Percentiles rank a stretch among this genome's conserved stretches.
Conservation (phyloP, 2,888 invertebrate species). For the Amblyjoppa fuscipennis region DNA sequence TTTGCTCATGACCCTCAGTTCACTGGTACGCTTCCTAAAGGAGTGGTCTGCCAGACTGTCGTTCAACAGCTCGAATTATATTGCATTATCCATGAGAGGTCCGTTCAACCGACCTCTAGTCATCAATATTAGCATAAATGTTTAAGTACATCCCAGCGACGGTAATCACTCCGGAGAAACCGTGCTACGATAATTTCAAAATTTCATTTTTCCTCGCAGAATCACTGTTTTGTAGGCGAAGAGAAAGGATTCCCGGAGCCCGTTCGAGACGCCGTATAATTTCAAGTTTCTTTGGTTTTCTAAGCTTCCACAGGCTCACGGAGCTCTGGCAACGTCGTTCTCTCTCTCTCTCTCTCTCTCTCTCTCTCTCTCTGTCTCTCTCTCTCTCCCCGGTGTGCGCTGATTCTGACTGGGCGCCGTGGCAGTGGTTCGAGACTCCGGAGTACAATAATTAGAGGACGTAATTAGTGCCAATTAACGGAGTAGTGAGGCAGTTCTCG, state of each 20-base stretch:
- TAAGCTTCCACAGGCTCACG: constrained; percentile 32
- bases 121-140: neutral
- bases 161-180: neutral
- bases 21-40: neutral
- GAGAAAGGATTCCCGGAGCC: constrained; percentile 20
- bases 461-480: constrained; percentile 81
- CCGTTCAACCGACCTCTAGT: neutral
- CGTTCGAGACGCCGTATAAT: constrained; percentile 43
- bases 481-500: constrained; percentile 74
- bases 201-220: constrained; percentile 6
- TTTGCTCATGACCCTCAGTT: neutral
- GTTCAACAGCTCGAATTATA: constrained; percentile 8
- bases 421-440: constrained; percentile 73
- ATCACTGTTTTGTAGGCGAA: neutral
- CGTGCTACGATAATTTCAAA: neutral
- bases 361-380: neutral
- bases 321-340: constrained; percentile 11
- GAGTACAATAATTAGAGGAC: constrained; percentile 80
- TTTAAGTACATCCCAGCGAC: neutral
- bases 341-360: constrained; percentile 8
- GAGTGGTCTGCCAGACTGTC: constrained; percentile 4
- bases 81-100: too few relatives aligned
- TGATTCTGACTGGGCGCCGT: constrained; percentile 65
- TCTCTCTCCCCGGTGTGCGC: constrained; percentile 5
- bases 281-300: constrained; percentile 68